Evolutionary conservation across 2,797 vertebrate species (phyloP), one percentile per base, ranked within the genome.

Genomic region (Lithobates sylvaticus): DNA sequence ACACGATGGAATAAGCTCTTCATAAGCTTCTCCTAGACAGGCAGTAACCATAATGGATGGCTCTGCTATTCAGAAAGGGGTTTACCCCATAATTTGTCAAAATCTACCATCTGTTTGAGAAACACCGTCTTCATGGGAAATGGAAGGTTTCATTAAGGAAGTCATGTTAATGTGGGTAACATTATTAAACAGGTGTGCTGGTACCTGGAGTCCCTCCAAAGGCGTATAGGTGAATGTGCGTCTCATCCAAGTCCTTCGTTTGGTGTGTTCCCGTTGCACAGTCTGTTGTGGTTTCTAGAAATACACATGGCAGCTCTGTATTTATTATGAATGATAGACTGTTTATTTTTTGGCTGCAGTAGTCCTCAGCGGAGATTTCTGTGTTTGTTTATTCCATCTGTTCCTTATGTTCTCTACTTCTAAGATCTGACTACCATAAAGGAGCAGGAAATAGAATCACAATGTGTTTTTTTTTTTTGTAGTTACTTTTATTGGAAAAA

Each of bases 381-480:
- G 42, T 26, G 39, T 78, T 65, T 78, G 39, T 13, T 23, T 65
- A 54, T 34, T 77, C 76, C 76, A 78, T 78, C 76, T 78, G 76
- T 67, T 78, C 76, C 13, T 67, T 26, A 67, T 67, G 34, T 23
- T 78, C 23, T 78, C 76, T 78, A 15, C 67, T 50, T 3, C 47
- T 50, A 0, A 16, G 47, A 50, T 13, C 42, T 44, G 42, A 10
- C 47, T 16, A 18, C 47, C 12, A 50, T 50, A 50, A 50, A 16
- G 15, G 15, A 50, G 47, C 47, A 50, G 47, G 47, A 4, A 50
- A 50, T 13, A 10, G 15, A 50, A 50, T 50, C 15, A 18, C 13
- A 16, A 16, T 16, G 15, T 50, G 47, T 50, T 16, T 16, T 50
- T 4, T 47, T 47, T 47, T 47, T n/a, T n/a, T n/a, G n/a, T 50